A percentile compares a stretch with the other conserved stretches of the same genome.
Evolutionary conservation across 2,797 vertebrate species (phyloP).

Genomic region (Myotis planiceps): DNA sequence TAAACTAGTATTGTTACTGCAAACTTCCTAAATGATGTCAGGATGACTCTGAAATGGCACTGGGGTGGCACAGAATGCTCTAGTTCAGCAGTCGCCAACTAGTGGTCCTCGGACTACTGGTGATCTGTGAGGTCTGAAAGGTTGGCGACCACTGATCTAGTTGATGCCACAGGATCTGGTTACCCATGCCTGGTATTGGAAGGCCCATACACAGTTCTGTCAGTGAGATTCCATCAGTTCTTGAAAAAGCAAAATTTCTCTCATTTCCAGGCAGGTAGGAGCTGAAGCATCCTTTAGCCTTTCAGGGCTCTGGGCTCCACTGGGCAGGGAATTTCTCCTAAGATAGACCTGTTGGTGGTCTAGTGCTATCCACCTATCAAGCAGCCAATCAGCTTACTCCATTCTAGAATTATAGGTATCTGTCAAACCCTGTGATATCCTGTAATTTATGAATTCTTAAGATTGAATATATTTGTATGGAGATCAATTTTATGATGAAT

Average conservation of each 20-base stretch:
- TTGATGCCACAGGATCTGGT: background rate
- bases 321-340: background rate
- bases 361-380: background rate
- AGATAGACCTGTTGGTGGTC: background rate
- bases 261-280: background rate
- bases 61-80: background rate
- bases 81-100: too few relatives aligned
- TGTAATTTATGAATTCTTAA: background rate
- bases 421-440: background rate
- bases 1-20: background rate
- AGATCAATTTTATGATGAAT: background rate
- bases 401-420: background rate
- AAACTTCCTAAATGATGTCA: background rate
- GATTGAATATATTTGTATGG: background rate
- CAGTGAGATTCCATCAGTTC: background rate
- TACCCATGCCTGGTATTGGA: background rate
- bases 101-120: too few relatives aligned
- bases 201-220: background rate
- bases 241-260: background rate
- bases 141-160: too few relatives aligned
- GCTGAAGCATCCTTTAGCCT: background rate
- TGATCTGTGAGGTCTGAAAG: too few relatives aligned
- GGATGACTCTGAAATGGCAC: background rate
- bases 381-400: background rate
- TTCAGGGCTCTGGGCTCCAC: background rate